Base-by-base conservation (phyloP, 2,113 vertebrate genomes). In the Colinus virginianus region DNA sequence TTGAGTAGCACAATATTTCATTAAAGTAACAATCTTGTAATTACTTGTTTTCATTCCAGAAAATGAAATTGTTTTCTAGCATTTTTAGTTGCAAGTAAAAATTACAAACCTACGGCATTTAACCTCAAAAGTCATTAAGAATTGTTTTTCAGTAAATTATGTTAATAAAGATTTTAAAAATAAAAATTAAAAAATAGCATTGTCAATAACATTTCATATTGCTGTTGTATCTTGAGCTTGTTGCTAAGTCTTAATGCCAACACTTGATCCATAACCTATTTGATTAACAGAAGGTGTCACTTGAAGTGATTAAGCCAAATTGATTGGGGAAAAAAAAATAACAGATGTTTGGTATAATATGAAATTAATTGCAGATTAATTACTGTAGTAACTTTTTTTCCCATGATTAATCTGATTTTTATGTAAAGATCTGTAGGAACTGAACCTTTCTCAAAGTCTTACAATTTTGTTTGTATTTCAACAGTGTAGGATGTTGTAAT, bases 261-360 rank as follows among this genome's bases (percentile, higher is more conserved):
- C n/a, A 78, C 30, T 88, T 95, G 43, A 77, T 83, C 34, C 45
- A 32, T 78, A 90, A 88, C 62, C 56, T 84, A 13, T 86, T 92
- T 92, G 90, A 93, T 45, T 95, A 90, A 69, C 74, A 87, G 58
- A 79, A 82, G 74, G 69, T 91, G 71, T 49, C 84, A 62, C 90
- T 69, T 84, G 63, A 94, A 92, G 74, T 88, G 61, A 58, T 85
- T 90, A 83, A 67, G 43, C 61, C 92, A 95, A 83, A 94, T 84
- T 78, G 84, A 90, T 32, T 20, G 9, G 4, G 21, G 30, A 19
- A n/a, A 5, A 10, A 17, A 4, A 74, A 48, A 40, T 55, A 80
- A 74, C 82, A 91, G 88, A 90, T 94, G 72, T 86, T 94, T 36
- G 26, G 49, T 70, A 48, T 34, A 84, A 72, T 79, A 90, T 93